Evolutionary conservation across 2,797 vertebrate species (phyloP).

Genomic region (Momotus momota): DNA sequence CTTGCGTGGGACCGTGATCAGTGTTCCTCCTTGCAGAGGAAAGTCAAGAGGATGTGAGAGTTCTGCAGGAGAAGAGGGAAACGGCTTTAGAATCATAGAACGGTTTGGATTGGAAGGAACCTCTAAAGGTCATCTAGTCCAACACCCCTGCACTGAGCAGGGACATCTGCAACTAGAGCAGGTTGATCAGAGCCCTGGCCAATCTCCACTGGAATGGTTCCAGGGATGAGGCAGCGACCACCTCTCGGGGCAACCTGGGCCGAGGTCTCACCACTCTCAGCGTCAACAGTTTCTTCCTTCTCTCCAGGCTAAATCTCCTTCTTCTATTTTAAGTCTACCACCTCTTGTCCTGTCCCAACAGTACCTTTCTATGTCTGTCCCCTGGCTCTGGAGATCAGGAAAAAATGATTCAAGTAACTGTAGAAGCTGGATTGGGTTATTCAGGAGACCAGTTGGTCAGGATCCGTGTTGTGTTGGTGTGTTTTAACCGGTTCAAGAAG

Average conservation of each 20-base stretch:
- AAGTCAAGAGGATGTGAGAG: background rate
- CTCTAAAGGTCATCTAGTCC: too few species aligned
- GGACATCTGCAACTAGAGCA: too few species aligned
- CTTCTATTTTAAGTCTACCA: background rate
- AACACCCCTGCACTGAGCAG: too few species aligned
- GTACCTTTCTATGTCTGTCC: background rate
- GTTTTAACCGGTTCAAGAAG: background rate
- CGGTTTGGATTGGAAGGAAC: too few species aligned
- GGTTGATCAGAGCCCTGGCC: background rate
- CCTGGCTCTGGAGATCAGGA: background rate
- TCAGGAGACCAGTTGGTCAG: background rate
- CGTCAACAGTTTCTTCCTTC: background rate
- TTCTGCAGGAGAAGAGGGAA: background rate
- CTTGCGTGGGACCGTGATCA: fast-evolving
- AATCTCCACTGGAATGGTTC: background rate
- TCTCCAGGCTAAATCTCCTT: background rate
- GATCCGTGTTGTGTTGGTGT: fast-evolving
- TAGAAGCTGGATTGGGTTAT: background rate
- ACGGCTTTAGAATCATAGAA: background rate
- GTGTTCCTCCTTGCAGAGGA: background rate
- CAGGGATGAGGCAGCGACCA: background rate
- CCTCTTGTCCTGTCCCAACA: background rate
- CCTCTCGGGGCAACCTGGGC: background rate
- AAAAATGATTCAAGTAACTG: background rate
- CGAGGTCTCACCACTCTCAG: background rate